Evolutionary conservation across 1,140 invertebrate species (phyloP).

Genomic region (Scaptodrosophila lebanonensis): DNA sequence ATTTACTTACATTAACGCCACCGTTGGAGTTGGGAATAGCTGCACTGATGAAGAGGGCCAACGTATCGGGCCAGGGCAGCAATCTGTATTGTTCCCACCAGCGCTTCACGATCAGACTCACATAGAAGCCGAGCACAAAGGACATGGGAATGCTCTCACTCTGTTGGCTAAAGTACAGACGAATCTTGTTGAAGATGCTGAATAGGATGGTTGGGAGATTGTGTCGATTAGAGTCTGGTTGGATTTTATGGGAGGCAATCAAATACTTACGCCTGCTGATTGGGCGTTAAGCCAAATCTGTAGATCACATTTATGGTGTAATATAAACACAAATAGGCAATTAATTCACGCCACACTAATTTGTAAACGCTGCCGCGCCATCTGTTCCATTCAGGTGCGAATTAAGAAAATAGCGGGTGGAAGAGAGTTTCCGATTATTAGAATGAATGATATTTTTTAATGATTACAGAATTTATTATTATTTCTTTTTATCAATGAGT

Average conservation of each 20-base stretch:
- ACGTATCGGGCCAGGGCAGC: slow-evolving; percentile 92
- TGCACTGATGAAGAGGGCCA: slow-evolving; percentile 92
- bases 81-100: slow-evolving; percentile 96
- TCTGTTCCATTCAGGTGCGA: slow-evolving; percentile 81
- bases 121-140: slow-evolving; percentile 96
- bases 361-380: slow-evolving; percentile 99
- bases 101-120: slow-evolving; percentile 91
- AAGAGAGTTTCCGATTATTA: too few relatives aligned
- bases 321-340: slow-evolving; percentile 92
- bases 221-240: neutral
- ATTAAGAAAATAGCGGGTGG: slow-evolving; percentile 1
- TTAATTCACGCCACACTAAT: slow-evolving; percentile 94
- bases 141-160: slow-evolving; percentile 93
- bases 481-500: neutral
- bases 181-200: slow-evolving; percentile 89
- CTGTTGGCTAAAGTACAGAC: slow-evolving; percentile 87
- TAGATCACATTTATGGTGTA: slow-evolving; percentile 93
- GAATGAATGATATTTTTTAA: slow-evolving; percentile 8
- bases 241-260: neutral
- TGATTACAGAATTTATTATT: slow-evolving; percentile 10
- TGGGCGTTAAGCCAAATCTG: slow-evolving; percentile 88
- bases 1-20: slow-evolving; percentile 88
- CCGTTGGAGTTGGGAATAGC: slow-evolving; percentile 83
- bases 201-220: neutral
- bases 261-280: slow-evolving; percentile 87